Evolutionary conservation across 1,140 invertebrate species (phyloP), one percentile per base, ranked within the genome.

Genomic region (Lamellibrachia luymesi): DNA sequence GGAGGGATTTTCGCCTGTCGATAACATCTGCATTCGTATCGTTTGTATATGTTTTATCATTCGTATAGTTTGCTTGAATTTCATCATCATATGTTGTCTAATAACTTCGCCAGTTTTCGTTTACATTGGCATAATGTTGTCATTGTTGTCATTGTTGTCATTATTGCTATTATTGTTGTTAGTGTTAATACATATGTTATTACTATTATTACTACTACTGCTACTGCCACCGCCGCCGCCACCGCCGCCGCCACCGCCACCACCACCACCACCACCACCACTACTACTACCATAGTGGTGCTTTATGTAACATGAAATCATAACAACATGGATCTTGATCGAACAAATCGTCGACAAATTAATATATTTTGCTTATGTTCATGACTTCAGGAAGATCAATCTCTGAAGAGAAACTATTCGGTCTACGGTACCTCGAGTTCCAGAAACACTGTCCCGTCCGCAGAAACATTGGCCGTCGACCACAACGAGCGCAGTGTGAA

Each of bases 401-500:
- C 1, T 7, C 52, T 56, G 38, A 0, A 10, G 56, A 10, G 91
- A 49, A 51, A 64, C 56, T 4, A 92, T n/a, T n/a, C 13, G 25
- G 56, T 93, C 10, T 50, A 52, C 38, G 49, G 92, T 92, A 38
- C 56, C 38, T 89, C 2, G 17, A 89, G 50, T n/a, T 92, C 56
- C n/a, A 64, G 38, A 6, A 90, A 51, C n/a, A 89, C 52, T 49
- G 51, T 51, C 4, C 80, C n/a, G 8, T 94, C 93, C 13, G 17
- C 49, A 91, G 49, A 50, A 17, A 50, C 51, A 50, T 25, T 50
- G 91, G 17, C 49, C 50, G 27, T 51, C 2, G 38, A 51, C 92
- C n/a, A 27, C 4, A 51, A 94, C 25, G 4, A 94, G 92, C 22
- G 93, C 93, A 2, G 93, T 92, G 91, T 94, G 94, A 92, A 94